These are phyloP conservation scores for Melipona quadrifasciata DNA, from an alignment of 1,140 invertebrate species.

Conservation along the genomic window DNA sequence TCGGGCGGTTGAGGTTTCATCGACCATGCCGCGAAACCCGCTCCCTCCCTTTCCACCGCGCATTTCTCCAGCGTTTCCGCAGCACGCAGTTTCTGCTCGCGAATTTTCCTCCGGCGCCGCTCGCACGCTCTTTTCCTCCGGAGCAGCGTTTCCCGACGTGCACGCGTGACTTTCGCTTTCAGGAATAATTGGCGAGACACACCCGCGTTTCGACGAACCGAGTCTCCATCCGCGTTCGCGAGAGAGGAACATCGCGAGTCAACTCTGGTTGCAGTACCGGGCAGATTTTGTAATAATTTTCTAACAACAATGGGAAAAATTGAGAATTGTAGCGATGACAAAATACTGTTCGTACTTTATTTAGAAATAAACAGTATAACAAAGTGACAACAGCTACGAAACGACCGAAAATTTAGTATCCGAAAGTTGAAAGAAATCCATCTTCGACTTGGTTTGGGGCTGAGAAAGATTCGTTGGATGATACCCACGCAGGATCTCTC, in stretches of 20 bases:
- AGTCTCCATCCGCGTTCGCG: too few relatives aligned
- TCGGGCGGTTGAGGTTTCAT: slow-evolving; percentile 79
- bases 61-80: not conserved
- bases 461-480: not conserved
- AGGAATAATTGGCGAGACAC: not conserved
- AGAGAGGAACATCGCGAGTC: too few relatives aligned
- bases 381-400: too few relatives aligned
- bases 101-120: not conserved
- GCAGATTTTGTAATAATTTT: too few relatives aligned
- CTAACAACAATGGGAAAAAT: too few relatives aligned
- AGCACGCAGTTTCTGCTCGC: not conserved
- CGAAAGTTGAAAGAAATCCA: not conserved
- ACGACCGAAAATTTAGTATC: not conserved
- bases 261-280: too few relatives aligned
- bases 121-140: not conserved
- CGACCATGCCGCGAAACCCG: slow-evolving; percentile 76
- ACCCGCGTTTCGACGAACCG: too few relatives aligned
- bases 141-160: not conserved
- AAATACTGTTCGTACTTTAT: too few relatives aligned
- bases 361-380: too few relatives aligned
- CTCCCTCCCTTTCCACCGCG: slow-evolving; percentile 62
- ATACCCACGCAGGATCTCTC: not conserved
- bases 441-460: not conserved
- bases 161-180: not conserved
- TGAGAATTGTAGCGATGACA: too few relatives aligned